These are phyloP conservation scores for Rhyacichthys aspro DNA, from an alignment of 2,797 vertebrate genomes.

Conservation along the genomic window DNA sequence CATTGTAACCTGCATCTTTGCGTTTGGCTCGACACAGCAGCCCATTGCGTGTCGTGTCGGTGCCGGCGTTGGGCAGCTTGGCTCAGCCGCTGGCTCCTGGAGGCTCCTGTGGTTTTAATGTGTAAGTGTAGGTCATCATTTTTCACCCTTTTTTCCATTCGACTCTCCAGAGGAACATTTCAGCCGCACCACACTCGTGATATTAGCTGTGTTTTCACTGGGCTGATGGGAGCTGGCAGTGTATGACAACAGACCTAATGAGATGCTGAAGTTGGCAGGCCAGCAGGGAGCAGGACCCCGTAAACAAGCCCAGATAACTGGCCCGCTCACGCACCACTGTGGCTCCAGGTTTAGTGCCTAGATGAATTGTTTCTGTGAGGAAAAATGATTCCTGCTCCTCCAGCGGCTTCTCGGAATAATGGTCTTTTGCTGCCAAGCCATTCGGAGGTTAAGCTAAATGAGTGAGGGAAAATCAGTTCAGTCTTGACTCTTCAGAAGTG, in stretches of 20 bases:
- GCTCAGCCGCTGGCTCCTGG: conserved; percentile 40
- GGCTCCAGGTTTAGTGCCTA: conserved; percentile 49
- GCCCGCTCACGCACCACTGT: conserved; percentile 37
- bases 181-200: conserved; percentile 43
- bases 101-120: conserved; percentile 38
- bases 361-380: conserved; percentile 40
- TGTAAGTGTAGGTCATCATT: conserved; percentile 37
- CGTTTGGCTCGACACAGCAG: conserved; percentile 6
- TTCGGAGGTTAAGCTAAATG: conserved; percentile 49
- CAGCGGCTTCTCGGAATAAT: conserved; percentile 65
- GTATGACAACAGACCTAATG: conserved; percentile 60
- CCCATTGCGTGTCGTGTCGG: conserved; percentile 19
- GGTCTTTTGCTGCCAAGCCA: conserved; percentile 54
- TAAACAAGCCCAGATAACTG: conserved; percentile 59
- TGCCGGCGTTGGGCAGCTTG: conserved; percentile 40
- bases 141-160: conserved; percentile 36
- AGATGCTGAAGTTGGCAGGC: conserved; percentile 54
- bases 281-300: conserved; percentile 44
- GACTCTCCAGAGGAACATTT: conserved; percentile 53
- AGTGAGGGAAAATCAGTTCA: conserved; percentile 31
- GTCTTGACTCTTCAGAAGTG: conserved; percentile 29
- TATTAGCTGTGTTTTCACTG: conserved; percentile 56
- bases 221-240: conserved; percentile 62
- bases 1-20: conserved; percentile 1
- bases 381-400: conserved; percentile 34